Evolutionary conservation across 2,797 vertebrate genomes (phyloP).

Genomic region (Alouatta caraya): DNA sequence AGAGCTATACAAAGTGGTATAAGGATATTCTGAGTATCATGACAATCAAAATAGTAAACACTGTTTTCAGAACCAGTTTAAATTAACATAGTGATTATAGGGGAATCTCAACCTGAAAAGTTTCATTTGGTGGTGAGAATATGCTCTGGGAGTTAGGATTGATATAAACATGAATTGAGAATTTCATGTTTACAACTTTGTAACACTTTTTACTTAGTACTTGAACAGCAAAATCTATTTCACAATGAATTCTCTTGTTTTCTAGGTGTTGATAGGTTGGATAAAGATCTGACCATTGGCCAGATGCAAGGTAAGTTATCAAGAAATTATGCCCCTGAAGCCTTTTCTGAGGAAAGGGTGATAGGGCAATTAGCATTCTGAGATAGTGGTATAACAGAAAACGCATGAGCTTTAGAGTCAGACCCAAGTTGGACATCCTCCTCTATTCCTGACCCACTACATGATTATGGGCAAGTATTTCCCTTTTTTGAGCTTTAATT

Average conservation of each 20-base stretch:
- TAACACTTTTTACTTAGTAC: neutral
- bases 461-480: neutral
- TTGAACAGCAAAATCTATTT: neutral
- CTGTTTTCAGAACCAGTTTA: slow-evolving; percentile 43
- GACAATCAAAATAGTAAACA: slow-evolving; percentile 28
- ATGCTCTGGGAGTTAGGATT: neutral
- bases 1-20: neutral
- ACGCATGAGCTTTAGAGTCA: neutral
- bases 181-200: neutral
- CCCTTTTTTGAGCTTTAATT: neutral
- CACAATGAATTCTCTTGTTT: slow-evolving; percentile 38
- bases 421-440: neutral
- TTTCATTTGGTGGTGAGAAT: neutral
- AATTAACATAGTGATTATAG: slow-evolving; percentile 13
- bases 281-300: slow-evolving; percentile 99
- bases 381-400: neutral
- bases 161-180: neutral
- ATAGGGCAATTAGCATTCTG: neutral
- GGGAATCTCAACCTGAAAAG: slow-evolving; percentile 4
- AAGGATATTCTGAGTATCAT: slow-evolving; percentile 15
- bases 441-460: neutral
- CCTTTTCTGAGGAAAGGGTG: neutral
- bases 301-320: slow-evolving; percentile 96
- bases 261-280: slow-evolving; percentile 96
- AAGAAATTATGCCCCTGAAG: neutral